These are phyloP conservation scores for Megathymus violae DNA, from an alignment of 1,140 invertebrate genomes.

Conservation along the genomic window DNA sequence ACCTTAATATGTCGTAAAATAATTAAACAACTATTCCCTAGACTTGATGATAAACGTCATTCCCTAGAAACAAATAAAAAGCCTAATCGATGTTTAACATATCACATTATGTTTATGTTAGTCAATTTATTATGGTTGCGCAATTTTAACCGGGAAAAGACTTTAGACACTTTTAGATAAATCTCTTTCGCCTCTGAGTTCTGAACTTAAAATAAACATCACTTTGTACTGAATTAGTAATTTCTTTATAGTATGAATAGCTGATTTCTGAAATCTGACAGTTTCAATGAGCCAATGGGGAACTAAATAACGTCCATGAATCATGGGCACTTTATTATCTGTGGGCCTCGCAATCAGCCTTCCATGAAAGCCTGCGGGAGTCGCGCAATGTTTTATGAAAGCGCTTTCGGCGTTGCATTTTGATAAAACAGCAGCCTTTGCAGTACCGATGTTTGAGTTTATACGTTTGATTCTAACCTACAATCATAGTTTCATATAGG, in stretches of 20 bases:
- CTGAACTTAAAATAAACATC: too few relatives aligned
- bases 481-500: background rate
- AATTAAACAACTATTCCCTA: too few relatives aligned
- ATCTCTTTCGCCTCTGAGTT: too few relatives aligned
- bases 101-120: too few relatives aligned
- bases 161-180: too few relatives aligned
- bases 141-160: too few relatives aligned
- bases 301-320: slow-evolving; percentile 31
- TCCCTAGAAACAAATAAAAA: too few relatives aligned
- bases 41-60: too few relatives aligned
- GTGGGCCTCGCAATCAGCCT: slow-evolving; percentile 27
- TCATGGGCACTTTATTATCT: slow-evolving; percentile 34
- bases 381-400: slow-evolving; percentile 32
- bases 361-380: slow-evolving; percentile 34
- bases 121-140: too few relatives aligned
- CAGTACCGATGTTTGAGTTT: slow-evolving; percentile 24
- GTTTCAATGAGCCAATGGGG: slow-evolving; percentile 22
- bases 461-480: slow-evolving; percentile 21
- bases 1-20: too few relatives aligned
- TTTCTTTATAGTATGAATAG: background rate
- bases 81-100: too few relatives aligned
- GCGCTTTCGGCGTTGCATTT: slow-evolving; percentile 32
- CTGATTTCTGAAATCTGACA: slow-evolving; percentile 23
- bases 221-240: background rate
- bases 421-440: slow-evolving; percentile 24